Conservation (phyloP, 2,888 invertebrate genomes). For the Achlya flavicornis region DNA sequence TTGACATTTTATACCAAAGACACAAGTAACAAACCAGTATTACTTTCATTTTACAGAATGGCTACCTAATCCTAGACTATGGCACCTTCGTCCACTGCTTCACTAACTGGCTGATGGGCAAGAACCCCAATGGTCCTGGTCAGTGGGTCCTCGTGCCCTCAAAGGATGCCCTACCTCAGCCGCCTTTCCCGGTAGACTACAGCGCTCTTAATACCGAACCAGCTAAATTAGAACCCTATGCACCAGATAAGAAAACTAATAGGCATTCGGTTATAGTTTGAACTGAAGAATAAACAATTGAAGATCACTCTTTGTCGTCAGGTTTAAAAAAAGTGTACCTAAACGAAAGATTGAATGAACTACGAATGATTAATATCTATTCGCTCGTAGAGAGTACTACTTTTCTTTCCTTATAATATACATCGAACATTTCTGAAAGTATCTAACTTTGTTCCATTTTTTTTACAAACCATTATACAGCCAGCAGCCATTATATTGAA, state of each 20-base stretch:
- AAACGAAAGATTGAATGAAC: background rate
- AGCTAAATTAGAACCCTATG: constrained; percentile 88
- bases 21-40: no score
- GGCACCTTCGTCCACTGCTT: constrained; percentile 88
- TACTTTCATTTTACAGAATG: constrained; percentile 79
- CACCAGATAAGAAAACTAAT: constrained; percentile 87
- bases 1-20: no score
- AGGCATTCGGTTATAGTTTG: constrained; percentile 88
- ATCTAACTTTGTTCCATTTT: background rate
- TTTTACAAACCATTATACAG: no score
- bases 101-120: constrained; percentile 89
- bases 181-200: constrained; percentile 89
- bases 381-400: no score
- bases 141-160: constrained; percentile 88
- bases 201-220: constrained; percentile 89
- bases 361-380: background rate
- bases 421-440: no score
- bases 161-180: constrained; percentile 79
- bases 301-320: no score
- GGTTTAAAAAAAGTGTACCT: no score
- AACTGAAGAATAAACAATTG: background rate
- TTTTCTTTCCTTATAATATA: no score
- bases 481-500: background rate
- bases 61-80: constrained; percentile 86
- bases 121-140: constrained; percentile 90